Conservation (phyloP, 2,888 invertebrate species). For the Mythimna lalbum region DNA sequence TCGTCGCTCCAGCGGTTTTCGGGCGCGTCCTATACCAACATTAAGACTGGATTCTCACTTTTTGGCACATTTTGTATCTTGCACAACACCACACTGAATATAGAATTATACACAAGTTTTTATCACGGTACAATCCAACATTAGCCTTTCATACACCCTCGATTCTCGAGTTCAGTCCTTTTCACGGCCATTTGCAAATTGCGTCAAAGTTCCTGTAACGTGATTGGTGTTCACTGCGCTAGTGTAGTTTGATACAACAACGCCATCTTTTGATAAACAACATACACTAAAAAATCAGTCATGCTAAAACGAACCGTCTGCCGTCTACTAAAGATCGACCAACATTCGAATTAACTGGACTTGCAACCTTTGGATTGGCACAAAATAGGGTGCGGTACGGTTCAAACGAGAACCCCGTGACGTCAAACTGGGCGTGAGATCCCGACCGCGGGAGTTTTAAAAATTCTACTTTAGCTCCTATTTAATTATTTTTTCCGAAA, state of each 20-base stretch:
- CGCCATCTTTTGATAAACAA: slow-evolving; percentile 76
- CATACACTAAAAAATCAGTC: slow-evolving; percentile 68
- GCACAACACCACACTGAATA: slow-evolving; percentile 86
- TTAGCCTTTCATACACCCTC: slow-evolving; percentile 88
- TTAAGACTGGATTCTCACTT: slow-evolving; percentile 89
- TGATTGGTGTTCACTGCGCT: slow-evolving; percentile 88
- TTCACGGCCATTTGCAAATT: slow-evolving; percentile 91
- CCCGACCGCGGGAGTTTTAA: slow-evolving; percentile 77
- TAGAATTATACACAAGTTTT: slow-evolving; percentile 84
- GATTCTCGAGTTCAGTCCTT: slow-evolving; percentile 88
- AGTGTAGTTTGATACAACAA: slow-evolving; percentile 74
- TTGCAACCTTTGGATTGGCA: slow-evolving; percentile 72
- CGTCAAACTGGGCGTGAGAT: slow-evolving; percentile 91
- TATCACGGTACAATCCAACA: slow-evolving; percentile 86
- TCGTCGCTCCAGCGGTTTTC: slow-evolving; percentile 86
- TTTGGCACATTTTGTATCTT: slow-evolving; percentile 90
- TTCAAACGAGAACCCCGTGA: slow-evolving; percentile 88
- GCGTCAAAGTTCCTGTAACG: slow-evolving; percentile 88
- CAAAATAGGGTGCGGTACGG: slow-evolving; percentile 88
- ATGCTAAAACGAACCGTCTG: slow-evolving; percentile 67
- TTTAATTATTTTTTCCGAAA: slow-evolving; percentile 6
- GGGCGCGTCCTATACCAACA: slow-evolving; percentile 87
- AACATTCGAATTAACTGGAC: slow-evolving; percentile 44
- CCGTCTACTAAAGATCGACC: slow-evolving; percentile 7
- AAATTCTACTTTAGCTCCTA: slow-evolving; percentile 22